A percentile compares a stretch with the other conserved stretches of the same genome.
Evolutionary conservation across 1,140 invertebrate species (phyloP).

Genomic region (Ooceraea biroi): DNA sequence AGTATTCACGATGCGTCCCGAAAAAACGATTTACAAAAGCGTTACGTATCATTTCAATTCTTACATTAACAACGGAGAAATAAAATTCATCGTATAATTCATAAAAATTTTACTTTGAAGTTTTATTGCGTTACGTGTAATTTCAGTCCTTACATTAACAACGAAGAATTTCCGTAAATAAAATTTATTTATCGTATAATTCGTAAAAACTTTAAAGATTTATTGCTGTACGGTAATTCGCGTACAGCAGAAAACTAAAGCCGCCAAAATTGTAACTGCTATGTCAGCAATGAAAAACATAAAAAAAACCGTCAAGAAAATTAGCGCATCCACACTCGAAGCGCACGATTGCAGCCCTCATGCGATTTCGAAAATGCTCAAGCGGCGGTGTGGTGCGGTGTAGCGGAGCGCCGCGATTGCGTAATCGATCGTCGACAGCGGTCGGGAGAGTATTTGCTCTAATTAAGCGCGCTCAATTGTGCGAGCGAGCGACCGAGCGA

Average conservation of each 20-base stretch:
- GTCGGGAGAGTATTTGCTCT: conserved; percentile 44
- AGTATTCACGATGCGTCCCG: background rate
- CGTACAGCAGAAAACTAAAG: conserved; percentile 12
- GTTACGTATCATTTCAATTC: background rate
- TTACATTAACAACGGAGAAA: background rate
- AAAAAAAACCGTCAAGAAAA: background rate
- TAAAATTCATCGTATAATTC: background rate
- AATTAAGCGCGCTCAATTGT: conserved; percentile 63
- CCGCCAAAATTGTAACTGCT: background rate
- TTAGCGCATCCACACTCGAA: background rate
- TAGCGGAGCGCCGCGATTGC: conserved; percentile 43
- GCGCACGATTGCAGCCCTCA: background rate
- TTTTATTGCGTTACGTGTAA: conserved; percentile 15
- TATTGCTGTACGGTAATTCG: no score
- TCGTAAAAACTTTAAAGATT: no score
- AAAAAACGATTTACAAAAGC: background rate
- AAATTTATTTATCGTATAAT: no score
- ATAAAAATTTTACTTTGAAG: conserved; percentile 24
- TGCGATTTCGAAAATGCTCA: conserved; percentile 11
- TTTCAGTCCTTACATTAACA: no score
- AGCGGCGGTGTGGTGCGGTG: background rate
- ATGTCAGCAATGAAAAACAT: no score
- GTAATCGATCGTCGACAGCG: conserved; percentile 42
- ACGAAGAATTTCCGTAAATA: no score
- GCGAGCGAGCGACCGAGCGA: conserved; percentile 44